Conservation (phyloP, 2,797 vertebrate species). For the Siniperca obscura region DNA sequence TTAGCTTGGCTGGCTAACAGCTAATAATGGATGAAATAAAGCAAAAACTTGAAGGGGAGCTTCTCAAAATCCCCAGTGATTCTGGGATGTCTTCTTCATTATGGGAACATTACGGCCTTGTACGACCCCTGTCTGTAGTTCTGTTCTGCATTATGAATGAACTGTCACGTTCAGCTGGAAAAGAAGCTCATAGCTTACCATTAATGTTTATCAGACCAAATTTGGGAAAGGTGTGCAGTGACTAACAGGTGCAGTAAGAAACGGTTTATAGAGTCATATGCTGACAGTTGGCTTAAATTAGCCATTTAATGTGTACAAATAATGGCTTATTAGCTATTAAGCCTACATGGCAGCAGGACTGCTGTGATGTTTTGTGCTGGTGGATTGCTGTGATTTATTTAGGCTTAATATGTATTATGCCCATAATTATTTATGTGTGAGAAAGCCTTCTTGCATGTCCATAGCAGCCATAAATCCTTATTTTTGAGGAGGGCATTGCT, state of each 20-base stretch:
- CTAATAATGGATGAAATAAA: background rate
- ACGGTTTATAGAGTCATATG: background rate
- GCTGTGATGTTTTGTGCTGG: background rate
- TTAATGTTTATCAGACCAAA: background rate
- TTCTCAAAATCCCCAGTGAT: constrained; percentile 27
- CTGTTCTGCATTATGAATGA: constrained; percentile 29
- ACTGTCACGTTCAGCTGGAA: constrained; percentile 1
- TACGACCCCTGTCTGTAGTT: constrained; percentile 23
- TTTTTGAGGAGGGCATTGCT: background rate
- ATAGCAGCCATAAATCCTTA: background rate
- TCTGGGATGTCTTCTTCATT: constrained; percentile 26
- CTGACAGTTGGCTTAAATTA: background rate
- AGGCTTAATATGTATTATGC: background rate
- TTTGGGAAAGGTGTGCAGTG: background rate
- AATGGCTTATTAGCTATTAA: background rate
- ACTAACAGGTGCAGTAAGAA: background rate
- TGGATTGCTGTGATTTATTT: background rate
- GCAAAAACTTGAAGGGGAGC: background rate
- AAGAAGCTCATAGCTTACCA: background rate
- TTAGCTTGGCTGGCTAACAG: background rate
- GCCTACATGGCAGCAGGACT: no score
- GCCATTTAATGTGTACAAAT: background rate
- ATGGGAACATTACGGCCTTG: constrained; percentile 42
- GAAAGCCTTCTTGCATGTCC: background rate
- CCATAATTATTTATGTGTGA: background rate